Percentiles rank a stretch among this genome's conserved stretches.
phyloP scores from a whole-genome alignment of 2,888 invertebrate species.

The Pristionchus maxplancki region DNA sequence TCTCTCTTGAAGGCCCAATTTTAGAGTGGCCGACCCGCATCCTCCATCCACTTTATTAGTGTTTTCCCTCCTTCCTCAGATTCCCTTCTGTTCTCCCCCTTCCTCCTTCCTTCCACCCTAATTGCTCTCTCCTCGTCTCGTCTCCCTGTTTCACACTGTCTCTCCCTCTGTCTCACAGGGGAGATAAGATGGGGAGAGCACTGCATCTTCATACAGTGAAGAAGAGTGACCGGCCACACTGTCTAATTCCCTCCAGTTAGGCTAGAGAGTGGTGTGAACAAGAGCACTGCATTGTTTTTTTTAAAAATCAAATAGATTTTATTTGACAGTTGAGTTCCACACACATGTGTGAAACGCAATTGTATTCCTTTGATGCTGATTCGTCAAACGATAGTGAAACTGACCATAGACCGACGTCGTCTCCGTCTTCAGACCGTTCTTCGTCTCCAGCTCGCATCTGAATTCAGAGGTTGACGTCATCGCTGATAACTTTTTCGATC shows the following conservation, averaged over 20 bases:
- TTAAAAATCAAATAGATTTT: too few species aligned
- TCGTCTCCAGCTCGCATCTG: slow-evolving; percentile 41
- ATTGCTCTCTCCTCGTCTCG: not conserved
- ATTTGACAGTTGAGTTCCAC: too few species aligned
- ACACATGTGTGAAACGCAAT: too few species aligned
- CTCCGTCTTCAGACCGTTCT: slow-evolving; percentile 38
- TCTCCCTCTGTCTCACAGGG: not conserved
- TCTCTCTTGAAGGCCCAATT: not conserved
- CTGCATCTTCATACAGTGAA: not conserved
- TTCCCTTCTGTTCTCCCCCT: not conserved
- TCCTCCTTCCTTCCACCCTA: not conserved
- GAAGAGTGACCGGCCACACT: not conserved
- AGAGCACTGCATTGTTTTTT: not conserved
- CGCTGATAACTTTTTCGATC: too few species aligned
- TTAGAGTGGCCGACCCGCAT: too few species aligned
- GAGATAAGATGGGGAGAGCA: not conserved
- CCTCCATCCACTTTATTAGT: not conserved
- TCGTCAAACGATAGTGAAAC: too few species aligned
- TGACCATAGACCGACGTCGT: slow-evolving; percentile 43
- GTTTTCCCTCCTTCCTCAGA: slow-evolving; percentile 1
- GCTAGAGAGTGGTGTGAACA: not conserved
- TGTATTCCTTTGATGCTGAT: too few species aligned
- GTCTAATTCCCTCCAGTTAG: not conserved
- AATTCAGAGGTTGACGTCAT: not conserved
- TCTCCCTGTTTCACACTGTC: not conserved